A percentile compares a stretch with the other conserved stretches of the same genome.
These are phyloP conservation scores for Gari tellinella DNA, from an alignment of 2,888 invertebrate species.

Conservation along the genomic window DNA sequence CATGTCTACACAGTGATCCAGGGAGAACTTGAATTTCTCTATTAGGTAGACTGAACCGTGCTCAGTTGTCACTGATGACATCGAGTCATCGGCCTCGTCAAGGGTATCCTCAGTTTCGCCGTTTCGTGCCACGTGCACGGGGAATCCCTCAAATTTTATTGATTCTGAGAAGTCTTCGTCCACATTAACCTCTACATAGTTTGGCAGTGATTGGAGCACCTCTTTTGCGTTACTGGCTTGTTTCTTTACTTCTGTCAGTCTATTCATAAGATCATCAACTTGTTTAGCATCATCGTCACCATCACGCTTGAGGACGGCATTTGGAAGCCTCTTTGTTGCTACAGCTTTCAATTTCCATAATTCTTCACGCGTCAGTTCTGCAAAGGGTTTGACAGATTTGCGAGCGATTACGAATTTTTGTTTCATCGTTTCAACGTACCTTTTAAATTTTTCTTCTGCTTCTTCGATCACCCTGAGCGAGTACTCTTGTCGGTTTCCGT, in stretches of 20 bases:
- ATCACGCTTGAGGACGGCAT: constrained; percentile 1
- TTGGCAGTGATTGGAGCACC: constrained; percentile 30
- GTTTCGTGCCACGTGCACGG: constrained; percentile 26
- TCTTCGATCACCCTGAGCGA: constrained; percentile 25
- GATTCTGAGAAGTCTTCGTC: constrained; percentile 34
- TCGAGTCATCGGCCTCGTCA: constrained; percentile 23
- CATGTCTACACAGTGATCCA: constrained; percentile 51
- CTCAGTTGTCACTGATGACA: constrained; percentile 7
- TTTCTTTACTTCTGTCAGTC: constrained; percentile 35
- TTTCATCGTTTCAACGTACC: constrained; percentile 37
- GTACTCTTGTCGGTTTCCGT: constrained; percentile 37
- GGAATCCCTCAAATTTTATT: constrained; percentile 37
- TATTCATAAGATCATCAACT: constrained; percentile 12
- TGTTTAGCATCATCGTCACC: constrained; percentile 10
- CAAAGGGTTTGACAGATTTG: constrained; percentile 24
- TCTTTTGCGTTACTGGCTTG: constrained; percentile 35
- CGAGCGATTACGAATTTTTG: constrained; percentile 32
- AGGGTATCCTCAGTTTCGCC: constrained; percentile 36
- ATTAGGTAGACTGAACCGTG: constrained; percentile 51
- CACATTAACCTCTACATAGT: constrained; percentile 40
- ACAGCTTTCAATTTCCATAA: constrained; percentile 44
- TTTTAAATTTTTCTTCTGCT: constrained; percentile 30
- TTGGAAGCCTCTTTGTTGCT: constrained; percentile 26
- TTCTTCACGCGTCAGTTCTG: constrained; percentile 41
- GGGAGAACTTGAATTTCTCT: constrained; percentile 45